phyloP scores from a whole-genome alignment of 2,797 vertebrate genomes.

The Pogonophryne albipinna region DNA sequence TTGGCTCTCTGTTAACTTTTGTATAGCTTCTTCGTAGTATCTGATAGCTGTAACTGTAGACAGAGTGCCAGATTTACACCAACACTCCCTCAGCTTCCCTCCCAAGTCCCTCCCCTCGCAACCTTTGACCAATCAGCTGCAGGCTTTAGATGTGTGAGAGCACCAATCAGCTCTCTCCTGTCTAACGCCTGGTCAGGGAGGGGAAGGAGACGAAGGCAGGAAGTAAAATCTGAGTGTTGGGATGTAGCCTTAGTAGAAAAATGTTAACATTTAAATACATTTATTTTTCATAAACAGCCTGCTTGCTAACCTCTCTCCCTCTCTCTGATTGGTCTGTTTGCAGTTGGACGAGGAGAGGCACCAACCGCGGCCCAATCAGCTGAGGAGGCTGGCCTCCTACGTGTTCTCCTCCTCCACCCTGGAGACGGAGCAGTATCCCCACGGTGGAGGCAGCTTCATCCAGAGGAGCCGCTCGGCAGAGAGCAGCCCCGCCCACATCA shows the following conservation, averaged over 20 bases:
- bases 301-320: constrained; percentile 81
- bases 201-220: constrained; percentile 55
- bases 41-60: constrained; percentile 55
- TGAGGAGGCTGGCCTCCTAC: constrained; percentile 98
- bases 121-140: constrained; percentile 53
- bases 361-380: constrained; percentile 94
- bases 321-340: constrained; percentile 95
- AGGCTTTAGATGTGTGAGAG: constrained; percentile 66
- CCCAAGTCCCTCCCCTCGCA: constrained; percentile 53
- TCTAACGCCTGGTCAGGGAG: constrained; percentile 56
- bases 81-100: constrained; percentile 52
- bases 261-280: constrained; percentile 8
- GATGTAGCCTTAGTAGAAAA: constrained; percentile 45
- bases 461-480: constrained; percentile 99
- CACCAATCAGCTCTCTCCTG: constrained; percentile 60
- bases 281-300: constrained; percentile 16
- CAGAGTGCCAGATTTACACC: constrained; percentile 50
- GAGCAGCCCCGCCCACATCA: constrained; percentile 94
- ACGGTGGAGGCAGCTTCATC: constrained; percentile 93
- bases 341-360: constrained; percentile 96
- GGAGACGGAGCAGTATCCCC: constrained; percentile 98
- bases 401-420: constrained; percentile 98
- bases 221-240: constrained; percentile 58
- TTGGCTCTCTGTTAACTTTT: constrained; percentile 35
- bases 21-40: constrained; percentile 39